phyloP scores from a whole-genome alignment of 2,797 vertebrate species.

The Gouania willdenowi region DNA sequence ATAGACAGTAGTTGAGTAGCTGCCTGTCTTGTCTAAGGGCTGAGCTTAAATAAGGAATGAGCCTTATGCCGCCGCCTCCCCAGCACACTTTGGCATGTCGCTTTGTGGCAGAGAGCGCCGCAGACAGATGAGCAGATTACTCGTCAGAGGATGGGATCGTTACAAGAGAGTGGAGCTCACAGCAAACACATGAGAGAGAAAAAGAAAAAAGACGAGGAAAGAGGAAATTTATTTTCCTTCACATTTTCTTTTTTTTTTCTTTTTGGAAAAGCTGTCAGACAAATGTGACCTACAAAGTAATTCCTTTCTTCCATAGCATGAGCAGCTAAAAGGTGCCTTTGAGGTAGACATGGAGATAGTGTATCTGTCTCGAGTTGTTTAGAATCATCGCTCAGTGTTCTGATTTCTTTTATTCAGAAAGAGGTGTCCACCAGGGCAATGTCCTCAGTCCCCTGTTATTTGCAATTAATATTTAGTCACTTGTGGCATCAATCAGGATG shows the following conservation, averaged over 20 bases:
- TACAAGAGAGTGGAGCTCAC: neutral
- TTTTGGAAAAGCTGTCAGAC: neutral
- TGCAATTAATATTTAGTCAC: too few relatives aligned
- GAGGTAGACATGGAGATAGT: conserved; percentile 11
- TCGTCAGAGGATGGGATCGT: conserved; percentile 8
- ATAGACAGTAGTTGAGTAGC: conserved; percentile 32
- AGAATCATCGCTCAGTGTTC: too few relatives aligned
- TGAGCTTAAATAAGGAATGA: conserved; percentile 67
- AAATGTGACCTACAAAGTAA: neutral
- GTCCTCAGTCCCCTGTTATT: too few relatives aligned
- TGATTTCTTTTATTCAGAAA: too few relatives aligned
- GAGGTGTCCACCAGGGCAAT: conserved; percentile 19
- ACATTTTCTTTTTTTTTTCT: neutral
- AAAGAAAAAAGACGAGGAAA: conserved; percentile 1
- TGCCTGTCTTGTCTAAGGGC: conserved; percentile 47
- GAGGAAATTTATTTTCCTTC: neutral
- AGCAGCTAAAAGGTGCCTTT: conserved; percentile 5
- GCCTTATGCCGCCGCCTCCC: conserved; percentile 58
- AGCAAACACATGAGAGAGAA: neutral
- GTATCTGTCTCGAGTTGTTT: conserved; percentile 12
- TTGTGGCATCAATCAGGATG: too few relatives aligned
- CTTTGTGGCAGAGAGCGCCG: conserved; percentile 25
- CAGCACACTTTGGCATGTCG: conserved; percentile 50
- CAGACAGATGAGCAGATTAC: conserved; percentile 39
- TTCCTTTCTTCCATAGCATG: conserved; percentile 6